These are phyloP conservation scores for Notolabrus celidotus DNA, from an alignment of 2,797 vertebrate species.

Conservation along the genomic window DNA sequence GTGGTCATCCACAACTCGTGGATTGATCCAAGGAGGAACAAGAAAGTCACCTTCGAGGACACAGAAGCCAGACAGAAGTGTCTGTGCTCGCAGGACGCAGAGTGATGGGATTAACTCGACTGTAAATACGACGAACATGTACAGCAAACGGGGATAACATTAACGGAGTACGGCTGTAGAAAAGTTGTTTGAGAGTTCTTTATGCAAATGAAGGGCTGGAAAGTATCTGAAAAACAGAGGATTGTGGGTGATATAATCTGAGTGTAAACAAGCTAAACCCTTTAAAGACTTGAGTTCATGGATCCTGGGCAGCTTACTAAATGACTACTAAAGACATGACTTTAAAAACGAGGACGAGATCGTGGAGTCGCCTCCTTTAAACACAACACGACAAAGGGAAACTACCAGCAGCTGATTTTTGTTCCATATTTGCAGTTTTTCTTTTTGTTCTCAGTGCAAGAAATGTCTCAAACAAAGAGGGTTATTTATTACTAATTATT, in stretches of 20 bases:
- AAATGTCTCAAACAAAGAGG: conserved; percentile 24
- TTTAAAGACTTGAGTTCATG: conserved; percentile 1
- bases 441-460: conserved; percentile 11
- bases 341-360: conserved; percentile 8
- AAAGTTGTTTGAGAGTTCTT: not conserved
- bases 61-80: conserved; percentile 92
- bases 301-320: conserved; percentile 19
- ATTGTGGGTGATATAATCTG: not conserved
- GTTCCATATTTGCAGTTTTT: conserved; percentile 1
- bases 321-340: conserved; percentile 12
- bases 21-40: conserved; percentile 95
- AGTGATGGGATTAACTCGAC: conserved; percentile 28
- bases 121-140: conserved; percentile 45
- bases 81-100: conserved; percentile 83
- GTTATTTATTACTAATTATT: conserved; percentile 75
- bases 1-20: conserved; percentile 95
- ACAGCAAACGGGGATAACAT: not conserved
- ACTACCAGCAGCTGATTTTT: conserved; percentile 10
- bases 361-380: conserved; percentile 11
- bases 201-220: not conserved
- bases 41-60: conserved; percentile 92
- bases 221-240: not conserved
- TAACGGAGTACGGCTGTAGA: no score
- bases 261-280: conserved; percentile 19
- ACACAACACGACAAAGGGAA: conserved; percentile 38